Conservation (phyloP, 2,888 invertebrate species). For the Torymus aiolomorphi region DNA sequence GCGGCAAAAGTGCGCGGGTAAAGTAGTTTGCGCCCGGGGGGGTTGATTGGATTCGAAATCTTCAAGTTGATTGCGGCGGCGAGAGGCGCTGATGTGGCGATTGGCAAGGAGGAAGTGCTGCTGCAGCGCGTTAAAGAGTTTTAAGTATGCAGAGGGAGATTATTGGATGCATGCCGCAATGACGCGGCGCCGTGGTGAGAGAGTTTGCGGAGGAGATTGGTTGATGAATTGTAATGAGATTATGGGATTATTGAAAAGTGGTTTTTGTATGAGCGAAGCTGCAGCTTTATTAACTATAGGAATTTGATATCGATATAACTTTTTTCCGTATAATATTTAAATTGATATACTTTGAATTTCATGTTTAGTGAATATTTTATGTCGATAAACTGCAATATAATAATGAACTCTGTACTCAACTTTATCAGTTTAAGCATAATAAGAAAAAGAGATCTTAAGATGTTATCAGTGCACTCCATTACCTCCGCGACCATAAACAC, state of each 20-base stretch:
- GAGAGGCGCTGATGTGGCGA: slow-evolving; percentile 9
- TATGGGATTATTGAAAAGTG: background rate
- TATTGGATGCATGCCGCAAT: slow-evolving; percentile 13
- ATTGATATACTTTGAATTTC: too few relatives aligned
- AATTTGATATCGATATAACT: background rate
- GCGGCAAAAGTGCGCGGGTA: slow-evolving; percentile 27
- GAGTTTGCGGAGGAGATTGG: background rate
- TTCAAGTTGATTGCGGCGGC: slow-evolving; percentile 41
- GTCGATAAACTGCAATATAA: too few relatives aligned
- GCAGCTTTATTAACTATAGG: background rate
- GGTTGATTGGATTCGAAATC: slow-evolving; percentile 52
- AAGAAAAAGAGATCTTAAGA: too few relatives aligned
- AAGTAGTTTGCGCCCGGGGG: background rate
- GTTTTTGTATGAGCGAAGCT: background rate
- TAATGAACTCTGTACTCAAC: too few relatives aligned
- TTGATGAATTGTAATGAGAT: slow-evolving; percentile 12
- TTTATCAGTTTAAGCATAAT: too few relatives aligned
- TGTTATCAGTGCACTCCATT: too few relatives aligned
- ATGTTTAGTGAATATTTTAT: too few relatives aligned
- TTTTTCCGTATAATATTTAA: too few relatives aligned
- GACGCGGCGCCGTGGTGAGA: too few relatives aligned
- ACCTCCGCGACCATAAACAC: too few relatives aligned
- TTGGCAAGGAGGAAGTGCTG: background rate
- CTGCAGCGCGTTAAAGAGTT: slow-evolving; percentile 12
- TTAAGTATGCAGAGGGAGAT: slow-evolving; percentile 36